These are phyloP conservation scores for Drosophila burlai DNA, from an alignment of 1,140 invertebrate species.

Conservation along the genomic window DNA sequence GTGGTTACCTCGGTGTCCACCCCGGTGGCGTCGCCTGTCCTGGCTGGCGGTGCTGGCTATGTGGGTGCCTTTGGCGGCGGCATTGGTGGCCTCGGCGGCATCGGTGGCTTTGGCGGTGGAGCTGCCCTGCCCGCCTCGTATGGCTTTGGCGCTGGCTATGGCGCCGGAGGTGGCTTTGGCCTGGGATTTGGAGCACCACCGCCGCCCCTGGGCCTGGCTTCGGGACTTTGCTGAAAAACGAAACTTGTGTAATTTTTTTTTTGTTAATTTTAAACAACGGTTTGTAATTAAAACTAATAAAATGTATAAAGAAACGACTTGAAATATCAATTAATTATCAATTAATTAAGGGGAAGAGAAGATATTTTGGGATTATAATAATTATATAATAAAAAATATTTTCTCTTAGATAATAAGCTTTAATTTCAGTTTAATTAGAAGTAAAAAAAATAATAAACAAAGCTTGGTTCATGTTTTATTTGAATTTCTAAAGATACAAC, in stretches of 20 bases:
- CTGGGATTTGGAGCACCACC: slow-evolving; percentile 57
- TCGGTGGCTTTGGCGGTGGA: slow-evolving; percentile 35
- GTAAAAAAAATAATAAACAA: not conserved
- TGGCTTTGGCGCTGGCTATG: slow-evolving; percentile 47
- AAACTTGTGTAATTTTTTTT: slow-evolving; percentile 27
- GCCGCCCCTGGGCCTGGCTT: slow-evolving; percentile 46
- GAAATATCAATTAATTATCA: too few species aligned
- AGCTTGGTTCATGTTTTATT: not conserved
- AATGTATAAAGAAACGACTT: slow-evolving; percentile 17
- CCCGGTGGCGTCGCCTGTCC: slow-evolving; percentile 58
- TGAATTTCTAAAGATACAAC: not conserved
- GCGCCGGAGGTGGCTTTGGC: slow-evolving; percentile 66
- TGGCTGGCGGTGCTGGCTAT: slow-evolving; percentile 53
- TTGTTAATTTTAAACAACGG: slow-evolving; percentile 37
- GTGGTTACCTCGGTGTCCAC: slow-evolving; percentile 68
- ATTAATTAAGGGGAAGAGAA: not conserved
- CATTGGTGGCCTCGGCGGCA: slow-evolving; percentile 34
- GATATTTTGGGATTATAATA: too few species aligned
- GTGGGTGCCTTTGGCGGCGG: slow-evolving; percentile 45
- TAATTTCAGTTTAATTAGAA: not conserved
- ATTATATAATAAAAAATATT: not conserved
- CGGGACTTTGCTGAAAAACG: slow-evolving; percentile 31
- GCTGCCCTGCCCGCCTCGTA: slow-evolving; percentile 6
- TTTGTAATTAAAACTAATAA: slow-evolving; percentile 41
- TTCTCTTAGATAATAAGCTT: not conserved